A percentile compares a stretch with the other conserved stretches of the same genome.
Evolutionary conservation across 2,113 vertebrate species (phyloP).

Genomic region (Clarias gariepinus): DNA sequence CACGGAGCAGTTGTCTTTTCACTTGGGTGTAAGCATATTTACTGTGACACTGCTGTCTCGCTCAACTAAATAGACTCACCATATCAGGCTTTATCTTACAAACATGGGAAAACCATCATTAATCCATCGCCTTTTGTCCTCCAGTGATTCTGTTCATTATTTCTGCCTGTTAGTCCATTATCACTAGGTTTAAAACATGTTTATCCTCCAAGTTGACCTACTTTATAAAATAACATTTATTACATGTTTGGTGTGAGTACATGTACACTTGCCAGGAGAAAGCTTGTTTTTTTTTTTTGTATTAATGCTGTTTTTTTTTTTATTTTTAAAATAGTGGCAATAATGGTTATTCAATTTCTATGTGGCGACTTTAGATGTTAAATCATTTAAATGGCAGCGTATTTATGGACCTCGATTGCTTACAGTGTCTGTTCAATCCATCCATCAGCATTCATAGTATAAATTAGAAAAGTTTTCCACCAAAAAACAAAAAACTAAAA

Average conservation of each 20-base stretch:
- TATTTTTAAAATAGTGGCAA: not conserved
- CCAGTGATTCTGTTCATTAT: no score
- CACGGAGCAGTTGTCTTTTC: not conserved
- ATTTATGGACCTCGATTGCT: not conserved
- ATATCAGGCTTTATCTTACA: no score
- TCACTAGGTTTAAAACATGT: no score
- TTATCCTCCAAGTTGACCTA: no score
- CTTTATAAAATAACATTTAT: no score
- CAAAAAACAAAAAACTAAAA: no score
- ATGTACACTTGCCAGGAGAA: not conserved
- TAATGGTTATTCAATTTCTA: not conserved
- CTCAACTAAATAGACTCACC: not conserved
- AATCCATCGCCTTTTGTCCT: no score
- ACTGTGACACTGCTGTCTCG: not conserved
- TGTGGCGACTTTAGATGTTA: not conserved
- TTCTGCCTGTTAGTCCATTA: no score
- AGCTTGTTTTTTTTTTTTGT: not conserved
- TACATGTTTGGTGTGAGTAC: not conserved
- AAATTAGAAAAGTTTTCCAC: no score
- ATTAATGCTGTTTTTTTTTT: not conserved
- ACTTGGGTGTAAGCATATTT: not conserved
- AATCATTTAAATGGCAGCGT: not conserved
- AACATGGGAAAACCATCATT: no score
- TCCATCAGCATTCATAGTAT: not conserved
- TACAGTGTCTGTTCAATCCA: not conserved